Evolutionary conservation across 2,797 vertebrate species (phyloP), one percentile per base, ranked within the genome.

Genomic region (Channa striata): DNA sequence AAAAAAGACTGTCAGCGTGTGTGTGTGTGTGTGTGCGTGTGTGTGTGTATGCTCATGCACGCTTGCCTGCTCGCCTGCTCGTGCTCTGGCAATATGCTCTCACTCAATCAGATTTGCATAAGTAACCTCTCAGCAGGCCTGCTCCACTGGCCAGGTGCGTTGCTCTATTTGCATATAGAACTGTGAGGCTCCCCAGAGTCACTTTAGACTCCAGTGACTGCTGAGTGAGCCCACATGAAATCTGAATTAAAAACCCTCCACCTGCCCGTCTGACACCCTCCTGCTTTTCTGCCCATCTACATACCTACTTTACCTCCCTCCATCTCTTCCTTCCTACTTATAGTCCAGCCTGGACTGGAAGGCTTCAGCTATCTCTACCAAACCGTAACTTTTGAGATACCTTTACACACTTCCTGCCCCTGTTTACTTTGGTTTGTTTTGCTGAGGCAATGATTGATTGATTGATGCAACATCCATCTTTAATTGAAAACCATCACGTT

Each of bases 21-120:
- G 44, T 61, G 50, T 21, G 30, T 56, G 56, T 33, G 57, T 62
- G 77, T 92, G 93, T 64, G 56, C 37, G 51, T 63, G 56, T 40
- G 59, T 60, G 56, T 53, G 59, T 62, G 11, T 92, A 42, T 85
- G 89, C 87, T 84, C 92, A 92, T 91, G 89, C 90, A 86, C 78
- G 76, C 71, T 65, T 62, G 67, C 77, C 44, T 57, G 58, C 74
- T 72, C 64, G 72, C 81, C 71, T 80, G 78, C 84, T 80, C 21
- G 66, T 64, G 93, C 95, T 95, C 95, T 94, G 89, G 96, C 97
- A 97, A 96, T 97, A 96, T 96, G 97, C 96, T 97, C 94, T 95
- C 95, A 95, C 96, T 98, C 96, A 96, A 98, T 99, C 97, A 97
- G 97, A 99, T 99, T 98, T 98, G 96, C 97, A 99, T 99, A 98